These are phyloP conservation scores for Buteo buteo DNA, from an alignment of 2,113 vertebrate species.

Conservation along the genomic window DNA sequence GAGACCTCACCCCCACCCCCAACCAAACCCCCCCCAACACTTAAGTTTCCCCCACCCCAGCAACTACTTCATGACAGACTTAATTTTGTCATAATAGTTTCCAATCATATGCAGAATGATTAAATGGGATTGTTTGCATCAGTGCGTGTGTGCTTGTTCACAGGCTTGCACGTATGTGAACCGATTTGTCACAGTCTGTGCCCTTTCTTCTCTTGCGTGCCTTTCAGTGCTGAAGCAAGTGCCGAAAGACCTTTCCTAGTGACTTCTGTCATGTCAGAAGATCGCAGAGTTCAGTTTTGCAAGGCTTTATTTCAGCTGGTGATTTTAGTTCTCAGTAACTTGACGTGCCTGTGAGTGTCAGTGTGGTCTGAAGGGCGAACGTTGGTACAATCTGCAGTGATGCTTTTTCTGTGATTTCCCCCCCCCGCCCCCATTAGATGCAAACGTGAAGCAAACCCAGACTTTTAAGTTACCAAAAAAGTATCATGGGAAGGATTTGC, in stretches of 20 bases:
- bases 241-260: background rate
- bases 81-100: background rate
- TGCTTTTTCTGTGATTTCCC: background rate
- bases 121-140: background rate
- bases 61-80: background rate
- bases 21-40: too few relatives aligned
- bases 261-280: background rate
- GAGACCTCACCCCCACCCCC: accelerated
- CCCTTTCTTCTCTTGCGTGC: background rate
- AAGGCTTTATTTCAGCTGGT: background rate
- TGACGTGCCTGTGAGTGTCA: background rate
- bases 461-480: accelerated
- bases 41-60: too few relatives aligned
- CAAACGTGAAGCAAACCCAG: background rate
- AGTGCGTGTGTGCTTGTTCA: background rate
- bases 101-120: background rate
- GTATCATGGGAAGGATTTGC: accelerated
- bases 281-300: background rate
- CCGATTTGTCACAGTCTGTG: too few relatives aligned
- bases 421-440: accelerated
- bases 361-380: accelerated
- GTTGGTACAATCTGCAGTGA: accelerated
- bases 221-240: background rate
- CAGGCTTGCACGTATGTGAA: background rate
- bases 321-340: background rate